Percentiles rank a stretch among this genome's conserved stretches.
phyloP scores from a whole-genome alignment of 2,113 vertebrate species.

The Tursiops truncatus region DNA sequence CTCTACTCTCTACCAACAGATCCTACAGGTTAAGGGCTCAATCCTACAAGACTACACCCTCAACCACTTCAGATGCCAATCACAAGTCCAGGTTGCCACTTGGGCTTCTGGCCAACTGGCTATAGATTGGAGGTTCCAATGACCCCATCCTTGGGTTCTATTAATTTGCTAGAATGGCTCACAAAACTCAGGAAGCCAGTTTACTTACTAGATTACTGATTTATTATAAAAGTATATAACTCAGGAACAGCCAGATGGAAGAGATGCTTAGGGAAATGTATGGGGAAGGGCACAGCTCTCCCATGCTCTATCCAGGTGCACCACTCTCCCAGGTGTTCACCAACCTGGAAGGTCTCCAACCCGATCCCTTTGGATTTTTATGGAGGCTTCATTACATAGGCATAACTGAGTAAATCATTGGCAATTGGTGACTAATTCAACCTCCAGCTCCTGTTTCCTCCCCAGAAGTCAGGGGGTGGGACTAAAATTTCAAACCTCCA shows the following conservation, averaged over 20 bases:
- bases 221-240: neutral
- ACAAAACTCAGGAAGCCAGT: neutral
- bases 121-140: neutral
- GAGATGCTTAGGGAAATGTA: no score
- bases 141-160: neutral
- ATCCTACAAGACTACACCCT: neutral
- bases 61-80: rapidly evolving
- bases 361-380: neutral
- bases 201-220: neutral
- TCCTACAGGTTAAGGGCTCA: neutral
- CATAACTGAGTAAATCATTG: neutral
- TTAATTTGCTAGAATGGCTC: neutral
- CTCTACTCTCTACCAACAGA: neutral
- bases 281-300: rapidly evolving
- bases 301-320: no score
- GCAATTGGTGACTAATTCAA: neutral
- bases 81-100: neutral
- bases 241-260: neutral
- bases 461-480: no score
- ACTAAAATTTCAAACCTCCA: neutral
- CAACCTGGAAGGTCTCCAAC: neutral
- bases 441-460: neutral
- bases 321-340: rapidly evolving
- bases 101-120: neutral
- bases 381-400: neutral